Conservation (phyloP, 2,888 invertebrate species). For the Cephus runcator region DNA sequence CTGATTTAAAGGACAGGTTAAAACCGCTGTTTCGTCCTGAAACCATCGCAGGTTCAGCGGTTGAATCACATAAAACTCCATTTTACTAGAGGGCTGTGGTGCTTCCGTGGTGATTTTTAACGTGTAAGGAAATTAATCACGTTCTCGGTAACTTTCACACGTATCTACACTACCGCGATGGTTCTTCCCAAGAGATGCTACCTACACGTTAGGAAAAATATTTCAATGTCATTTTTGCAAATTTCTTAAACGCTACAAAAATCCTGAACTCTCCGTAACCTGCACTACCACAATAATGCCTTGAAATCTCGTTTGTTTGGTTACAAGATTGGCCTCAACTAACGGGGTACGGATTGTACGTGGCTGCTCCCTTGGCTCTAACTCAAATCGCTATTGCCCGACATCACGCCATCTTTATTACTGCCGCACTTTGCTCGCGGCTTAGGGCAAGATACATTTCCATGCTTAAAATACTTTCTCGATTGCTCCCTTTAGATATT, state of each 20-base stretch:
- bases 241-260: background rate
- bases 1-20: background rate
- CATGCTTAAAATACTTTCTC: background rate
- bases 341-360: slow-evolving; percentile 32
- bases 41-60: background rate
- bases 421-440: slow-evolving; percentile 1
- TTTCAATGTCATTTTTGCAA: background rate
- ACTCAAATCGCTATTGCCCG: slow-evolving; percentile 41
- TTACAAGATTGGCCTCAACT: slow-evolving; percentile 36
- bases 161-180: background rate
- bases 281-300: slow-evolving; percentile 43
- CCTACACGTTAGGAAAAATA: too few species aligned
- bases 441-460: background rate
- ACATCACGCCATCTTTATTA: slow-evolving; percentile 44
- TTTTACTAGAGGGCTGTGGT: background rate
- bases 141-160: background rate
- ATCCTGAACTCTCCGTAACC: background rate
- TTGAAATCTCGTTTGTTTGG: slow-evolving; percentile 38
- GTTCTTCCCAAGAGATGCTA: too few species aligned
- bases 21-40: background rate
- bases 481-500: background rate
- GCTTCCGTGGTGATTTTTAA: background rate
- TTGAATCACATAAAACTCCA: background rate
- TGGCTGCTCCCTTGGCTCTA: slow-evolving; percentile 34
- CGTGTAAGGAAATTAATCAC: background rate